Evolutionary conservation across 2,113 vertebrate species (phyloP).

Genomic region (Poeciliopsis turrubarensis): DNA sequence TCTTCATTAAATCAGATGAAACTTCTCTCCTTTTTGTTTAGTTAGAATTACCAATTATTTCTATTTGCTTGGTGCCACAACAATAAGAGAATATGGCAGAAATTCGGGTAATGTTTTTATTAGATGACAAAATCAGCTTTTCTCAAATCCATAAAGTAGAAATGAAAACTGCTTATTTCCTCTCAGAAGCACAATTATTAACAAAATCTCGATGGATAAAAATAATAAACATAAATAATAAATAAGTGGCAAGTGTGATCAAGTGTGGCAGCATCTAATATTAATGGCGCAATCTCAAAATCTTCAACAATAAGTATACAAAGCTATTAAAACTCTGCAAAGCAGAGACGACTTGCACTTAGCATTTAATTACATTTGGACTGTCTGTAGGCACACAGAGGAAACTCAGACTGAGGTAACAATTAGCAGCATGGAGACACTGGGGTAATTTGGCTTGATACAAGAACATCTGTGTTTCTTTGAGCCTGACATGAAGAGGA

Average conservation of each 20-base stretch:
- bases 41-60: too few relatives aligned
- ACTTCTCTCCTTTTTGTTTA: too few relatives aligned
- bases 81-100: too few relatives aligned
- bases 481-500: background rate
- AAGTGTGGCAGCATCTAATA: too few relatives aligned
- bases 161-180: too few relatives aligned
- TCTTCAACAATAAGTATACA: background rate
- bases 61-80: too few relatives aligned
- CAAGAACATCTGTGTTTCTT: conserved; percentile 2
- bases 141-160: too few relatives aligned
- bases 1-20: too few relatives aligned
- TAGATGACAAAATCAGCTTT: too few relatives aligned
- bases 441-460: background rate
- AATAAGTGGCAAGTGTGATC: too few relatives aligned
- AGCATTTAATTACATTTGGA: conserved; percentile 8
- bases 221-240: background rate
- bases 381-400: background rate
- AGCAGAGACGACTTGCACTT: background rate
- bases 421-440: conserved; percentile 9
- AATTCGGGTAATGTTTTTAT: too few relatives aligned
- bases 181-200: background rate
- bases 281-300: background rate
- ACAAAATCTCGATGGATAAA: background rate
- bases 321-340: background rate
- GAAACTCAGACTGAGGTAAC: conserved; percentile 10